These are phyloP conservation scores for Blastobasis adustella DNA, from an alignment of 2,888 invertebrate species.

Conservation along the genomic window DNA sequence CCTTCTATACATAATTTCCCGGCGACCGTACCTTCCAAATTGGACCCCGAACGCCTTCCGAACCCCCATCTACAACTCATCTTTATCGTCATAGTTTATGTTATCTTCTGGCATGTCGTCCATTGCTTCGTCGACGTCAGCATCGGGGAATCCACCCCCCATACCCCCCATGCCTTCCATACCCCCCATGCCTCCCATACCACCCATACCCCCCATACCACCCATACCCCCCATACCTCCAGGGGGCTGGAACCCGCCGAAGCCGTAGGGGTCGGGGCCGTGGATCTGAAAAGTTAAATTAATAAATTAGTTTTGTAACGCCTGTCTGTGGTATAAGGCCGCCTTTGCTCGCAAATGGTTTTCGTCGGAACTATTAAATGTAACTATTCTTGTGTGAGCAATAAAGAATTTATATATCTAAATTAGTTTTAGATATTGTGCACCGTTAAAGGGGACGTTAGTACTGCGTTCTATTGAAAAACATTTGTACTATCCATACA, in stretches of 20 bases:
- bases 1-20: no score
- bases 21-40: no score
- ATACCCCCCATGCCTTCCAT: constrained; percentile 4
- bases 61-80: constrained; percentile 30
- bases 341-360: no score
- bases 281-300: constrained; percentile 35
- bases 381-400: no score
- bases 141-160: constrained; percentile 8
- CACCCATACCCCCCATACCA: neutral
- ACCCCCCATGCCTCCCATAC: neutral
- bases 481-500: no score
- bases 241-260: constrained; percentile 35
- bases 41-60: no score
- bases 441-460: no score
- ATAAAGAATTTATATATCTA: no score
- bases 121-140: constrained; percentile 16
- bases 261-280: constrained; percentile 65
- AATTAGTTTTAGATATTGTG: no score
- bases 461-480: no score
- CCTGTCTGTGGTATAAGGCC: no score
- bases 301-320: neutral
- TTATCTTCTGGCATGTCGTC: constrained; percentile 20
- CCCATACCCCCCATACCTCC: constrained; percentile 3
- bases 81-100: constrained; percentile 25
- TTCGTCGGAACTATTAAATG: no score